A percentile compares a stretch with the other conserved stretches of the same genome.
Evolutionary conservation across 2,113 vertebrate genomes (phyloP).

Genomic region (Psettodes erumei): DNA sequence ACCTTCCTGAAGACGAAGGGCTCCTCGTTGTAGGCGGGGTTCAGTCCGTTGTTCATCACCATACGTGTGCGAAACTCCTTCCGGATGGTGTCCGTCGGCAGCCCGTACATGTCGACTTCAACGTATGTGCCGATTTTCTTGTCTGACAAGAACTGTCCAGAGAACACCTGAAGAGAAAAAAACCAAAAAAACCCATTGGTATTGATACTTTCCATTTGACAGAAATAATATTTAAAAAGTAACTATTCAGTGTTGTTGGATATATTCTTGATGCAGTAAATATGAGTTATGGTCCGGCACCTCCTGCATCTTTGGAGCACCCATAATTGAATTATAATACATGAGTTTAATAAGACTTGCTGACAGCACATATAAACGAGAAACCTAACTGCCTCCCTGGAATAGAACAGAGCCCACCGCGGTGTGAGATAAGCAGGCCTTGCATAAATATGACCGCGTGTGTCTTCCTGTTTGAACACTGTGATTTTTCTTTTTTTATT

Average conservation of each 20-base stretch:
- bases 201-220: background rate
- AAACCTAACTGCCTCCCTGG: background rate
- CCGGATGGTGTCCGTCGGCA: slow-evolving; percentile 96
- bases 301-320: background rate
- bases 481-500: background rate
- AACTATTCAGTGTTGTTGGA: background rate
- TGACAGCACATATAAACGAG: background rate
- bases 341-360: background rate
- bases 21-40: slow-evolving; percentile 98
- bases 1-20: slow-evolving; percentile 99
- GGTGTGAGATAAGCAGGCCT: background rate
- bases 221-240: background rate
- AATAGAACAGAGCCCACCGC: background rate
- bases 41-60: slow-evolving; percentile 99
- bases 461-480: background rate
- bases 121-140: slow-evolving; percentile 98
- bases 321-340: background rate
- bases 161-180: slow-evolving; percentile 88
- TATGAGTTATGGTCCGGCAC: background rate
- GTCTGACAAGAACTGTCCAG: slow-evolving; percentile 97
- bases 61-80: slow-evolving; percentile 98
- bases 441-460: too few species aligned
- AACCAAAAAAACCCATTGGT: fast-evolving
- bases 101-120: slow-evolving; percentile 98
- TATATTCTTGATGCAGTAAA: background rate